Base-by-base conservation (phyloP, 2,888 invertebrate genomes). In the Ditula angustiorana region DNA sequence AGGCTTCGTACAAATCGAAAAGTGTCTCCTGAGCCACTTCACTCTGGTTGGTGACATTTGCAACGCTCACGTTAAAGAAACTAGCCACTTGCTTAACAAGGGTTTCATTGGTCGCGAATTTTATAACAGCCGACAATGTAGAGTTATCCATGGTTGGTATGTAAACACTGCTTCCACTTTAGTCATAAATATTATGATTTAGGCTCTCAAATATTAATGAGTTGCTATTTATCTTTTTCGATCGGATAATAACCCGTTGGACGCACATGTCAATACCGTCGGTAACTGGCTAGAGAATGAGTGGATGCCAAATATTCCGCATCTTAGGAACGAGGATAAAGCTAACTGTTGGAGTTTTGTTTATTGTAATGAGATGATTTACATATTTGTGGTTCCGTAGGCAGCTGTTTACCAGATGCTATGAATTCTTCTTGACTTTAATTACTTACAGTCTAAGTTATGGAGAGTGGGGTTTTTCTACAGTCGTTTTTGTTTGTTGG, bases 321-420 rank as follows among this genome's bases (percentile, higher is more conserved):
- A 76, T 77, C 73, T 78, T 71, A 82, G 78, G 80, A 80, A 80
- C 81, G 79, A 64, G 58, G 59, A 64, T 64, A 59, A 76, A 56
- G 67, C 55, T 70, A 57, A 77, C 75, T 72, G 71, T 75, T 74
- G 61, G 69, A 72, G 77, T 78, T 82, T 79, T 80, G 80, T 81
- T 83, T 83, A 75, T 76, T 79, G 68, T 83, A 83, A 84, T 86
- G 80, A 83, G 78, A 71, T 74, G 75, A 85, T 88, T 86, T 86
- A 79, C 80, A 81, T 85, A 74, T 82, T 85, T 81, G 74, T 77
- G 78, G 84, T 80, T 83, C 80, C 78, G 71, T 66, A n/a, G 57
- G 68, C 66, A 67, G 55, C 68, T 61, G 72, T 57, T 65, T 68
- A 47, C 55, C 52, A 28, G 30, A 35, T 50, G 56, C 56, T 59